A percentile compares a stretch with the other conserved stretches of the same genome.
Conservation (phyloP, 2,113 vertebrate genomes). For the Vulpes vulpes region DNA sequence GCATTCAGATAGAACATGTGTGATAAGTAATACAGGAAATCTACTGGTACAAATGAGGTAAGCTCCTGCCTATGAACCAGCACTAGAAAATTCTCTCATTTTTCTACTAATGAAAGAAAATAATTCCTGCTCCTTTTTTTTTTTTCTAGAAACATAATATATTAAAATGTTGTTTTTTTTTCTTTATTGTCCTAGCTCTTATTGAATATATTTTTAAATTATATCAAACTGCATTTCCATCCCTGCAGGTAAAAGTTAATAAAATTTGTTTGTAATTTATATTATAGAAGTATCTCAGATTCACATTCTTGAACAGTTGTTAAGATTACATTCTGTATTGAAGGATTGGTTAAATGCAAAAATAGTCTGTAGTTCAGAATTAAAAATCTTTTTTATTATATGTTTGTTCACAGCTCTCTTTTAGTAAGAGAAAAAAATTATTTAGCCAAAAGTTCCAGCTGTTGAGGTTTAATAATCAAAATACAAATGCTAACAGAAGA, state of each 20-base stretch:
- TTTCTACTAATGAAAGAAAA: not conserved
- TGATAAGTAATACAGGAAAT: not conserved
- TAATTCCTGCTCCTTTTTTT: not conserved
- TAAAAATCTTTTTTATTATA: conserved; percentile 9
- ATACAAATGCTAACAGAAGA: not conserved
- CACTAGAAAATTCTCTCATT: not conserved
- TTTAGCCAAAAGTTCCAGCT: not conserved
- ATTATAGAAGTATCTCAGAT: not conserved
- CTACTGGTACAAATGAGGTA: not conserved
- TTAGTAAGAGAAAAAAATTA: not conserved
- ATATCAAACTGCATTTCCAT: not conserved
- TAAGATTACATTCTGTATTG: not conserved
- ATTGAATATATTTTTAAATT: not conserved
- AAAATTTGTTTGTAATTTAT: not conserved
- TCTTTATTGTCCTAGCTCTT: not conserved
- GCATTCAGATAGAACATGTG: not conserved
- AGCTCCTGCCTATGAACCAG: not conserved
- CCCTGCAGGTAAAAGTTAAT: not conserved
- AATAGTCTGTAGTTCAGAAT: not conserved
- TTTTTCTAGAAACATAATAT: not conserved
- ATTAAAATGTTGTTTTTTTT: not conserved
- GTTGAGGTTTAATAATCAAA: not conserved
- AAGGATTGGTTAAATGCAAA: not conserved
- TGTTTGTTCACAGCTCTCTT: not conserved
- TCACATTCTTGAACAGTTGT: not conserved